These are phyloP conservation scores for Pollenia griseotomentosa DNA, from an alignment of 2,888 invertebrate genomes.

Conservation along the genomic window DNA sequence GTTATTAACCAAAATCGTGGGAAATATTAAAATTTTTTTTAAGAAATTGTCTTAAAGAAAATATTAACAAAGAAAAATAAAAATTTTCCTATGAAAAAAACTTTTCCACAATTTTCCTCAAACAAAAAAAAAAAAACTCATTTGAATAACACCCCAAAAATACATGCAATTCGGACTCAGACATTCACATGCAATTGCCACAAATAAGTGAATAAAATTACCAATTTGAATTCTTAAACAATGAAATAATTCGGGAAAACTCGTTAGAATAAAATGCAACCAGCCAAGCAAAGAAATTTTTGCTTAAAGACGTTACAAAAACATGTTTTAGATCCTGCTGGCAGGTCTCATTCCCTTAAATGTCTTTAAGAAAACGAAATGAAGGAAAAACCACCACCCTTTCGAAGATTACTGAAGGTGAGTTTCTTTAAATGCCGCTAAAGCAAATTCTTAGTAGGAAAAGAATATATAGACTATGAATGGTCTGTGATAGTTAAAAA, in stretches of 20 bases:
- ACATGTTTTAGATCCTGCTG: conserved; percentile 38
- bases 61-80: conserved; percentile 5
- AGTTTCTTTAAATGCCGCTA: conserved; percentile 24
- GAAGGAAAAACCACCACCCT: conserved; percentile 46
- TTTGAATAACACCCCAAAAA: conserved; percentile 63
- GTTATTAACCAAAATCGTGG: conserved; percentile 7
- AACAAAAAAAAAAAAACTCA: not conserved
- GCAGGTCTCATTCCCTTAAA: conserved; percentile 34
- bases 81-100: conserved; percentile 13
- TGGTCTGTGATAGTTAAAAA: not conserved
- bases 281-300: conserved; percentile 67
- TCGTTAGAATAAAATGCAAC: conserved; percentile 41
- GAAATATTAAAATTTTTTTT: not conserved
- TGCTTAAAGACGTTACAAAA: conserved; percentile 50
- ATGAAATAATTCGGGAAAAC: conserved; percentile 21
- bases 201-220: conserved; percentile 11
- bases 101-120: conserved; percentile 12
- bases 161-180: conserved; percentile 39
- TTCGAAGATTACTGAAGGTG: not conserved
- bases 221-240: conserved; percentile 36
- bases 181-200: not conserved
- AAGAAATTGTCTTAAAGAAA: conserved; percentile 48
- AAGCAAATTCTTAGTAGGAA: not conserved
- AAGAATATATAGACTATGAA: conserved; percentile 39
- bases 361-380: conserved; percentile 35